Base-by-base conservation (phyloP, 2,797 vertebrate species). In the Melanotaenia boesemani region DNA sequence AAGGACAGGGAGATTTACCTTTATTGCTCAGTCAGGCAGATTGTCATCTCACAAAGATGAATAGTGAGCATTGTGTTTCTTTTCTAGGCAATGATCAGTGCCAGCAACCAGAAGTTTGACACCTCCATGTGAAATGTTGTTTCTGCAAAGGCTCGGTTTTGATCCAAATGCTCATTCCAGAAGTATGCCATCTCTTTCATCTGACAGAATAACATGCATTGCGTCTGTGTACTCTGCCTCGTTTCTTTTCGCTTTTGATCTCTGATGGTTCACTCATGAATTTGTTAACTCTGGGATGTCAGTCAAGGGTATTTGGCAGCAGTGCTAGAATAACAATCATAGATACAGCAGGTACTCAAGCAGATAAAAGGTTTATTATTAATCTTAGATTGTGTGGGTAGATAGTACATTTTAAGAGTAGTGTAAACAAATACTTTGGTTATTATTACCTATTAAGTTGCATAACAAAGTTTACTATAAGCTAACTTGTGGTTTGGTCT, bases 11-110 rank as follows among this genome's bases (percentile, higher is more conserved):
- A 86, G 86, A 90, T 89, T 91, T 88, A 86, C 83, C 77, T 52
- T 61, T 75, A 81, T 93, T 94, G 91, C 91, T 85, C 88, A 94
- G 92, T 80, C 81, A 68, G 77, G 83, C 80, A 81, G 82, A 85
- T 81, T 82, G 86, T 90, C 91, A 87, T 86, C 60, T 70, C 77
- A 89, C 90, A 90, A 77, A 83, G 89, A 90, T 93, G 92, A 95
- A 94, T 95, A 76, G 89, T 76, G 74, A 74, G 83, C 88, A 92
- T 93, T 95, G 93, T 95, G 80, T 76, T 62, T 76, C 55, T 66
- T 69, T 55, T 83, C 68, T 63, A 58, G 68, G 64, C 62, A 48
- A 80, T 55, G 74, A 84, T 85, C 66, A 52, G 36, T 84, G 85
- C 86, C 90, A 90, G 85, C 63, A 55, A 48, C 65, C 62, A 78